phyloP scores from a whole-genome alignment of 1,140 invertebrate genomes.

The Drosophila sulfurigaster region DNA sequence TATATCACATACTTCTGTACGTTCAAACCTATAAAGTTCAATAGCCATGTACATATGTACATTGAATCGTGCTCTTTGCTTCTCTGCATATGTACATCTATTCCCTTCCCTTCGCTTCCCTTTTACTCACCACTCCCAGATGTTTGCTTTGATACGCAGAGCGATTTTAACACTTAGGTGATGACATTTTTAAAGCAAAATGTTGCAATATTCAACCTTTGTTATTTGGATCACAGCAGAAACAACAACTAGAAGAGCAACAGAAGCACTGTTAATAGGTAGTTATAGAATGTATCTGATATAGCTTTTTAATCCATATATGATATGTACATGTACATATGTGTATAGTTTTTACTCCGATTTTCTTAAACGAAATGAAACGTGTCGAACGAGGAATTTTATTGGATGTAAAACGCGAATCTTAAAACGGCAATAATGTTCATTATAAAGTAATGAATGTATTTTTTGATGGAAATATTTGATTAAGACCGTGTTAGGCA shows the following conservation, averaged over 20 bases:
- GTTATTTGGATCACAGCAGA: conserved; percentile 50
- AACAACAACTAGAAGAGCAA: conserved; percentile 24
- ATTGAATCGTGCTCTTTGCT: conserved; percentile 10
- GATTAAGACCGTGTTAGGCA: too few relatives aligned
- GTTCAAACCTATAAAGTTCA: conserved; percentile 61
- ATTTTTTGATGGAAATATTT: too few relatives aligned
- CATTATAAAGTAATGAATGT: too few relatives aligned
- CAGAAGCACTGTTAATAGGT: conserved; percentile 45
- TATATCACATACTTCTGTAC: too few relatives aligned
- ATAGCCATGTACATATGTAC: conserved; percentile 43
- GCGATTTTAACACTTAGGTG: conserved; percentile 78
- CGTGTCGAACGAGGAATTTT: too few relatives aligned
- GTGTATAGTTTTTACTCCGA: too few relatives aligned
- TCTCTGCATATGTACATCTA: not conserved
- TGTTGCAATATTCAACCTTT: conserved; percentile 76
- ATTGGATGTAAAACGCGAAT: too few relatives aligned
- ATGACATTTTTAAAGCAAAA: conserved; percentile 73
- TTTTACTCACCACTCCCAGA: conserved; percentile 42
- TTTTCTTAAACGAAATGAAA: too few relatives aligned
- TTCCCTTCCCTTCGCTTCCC: not conserved
- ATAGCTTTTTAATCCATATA: conserved; percentile 46
- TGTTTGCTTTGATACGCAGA: conserved; percentile 71
- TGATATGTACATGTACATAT: too few relatives aligned
- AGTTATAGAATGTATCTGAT: conserved; percentile 70
- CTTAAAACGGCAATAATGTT: too few relatives aligned